Conservation (phyloP, 2,113 vertebrate species). For the Salvator merianae region DNA sequence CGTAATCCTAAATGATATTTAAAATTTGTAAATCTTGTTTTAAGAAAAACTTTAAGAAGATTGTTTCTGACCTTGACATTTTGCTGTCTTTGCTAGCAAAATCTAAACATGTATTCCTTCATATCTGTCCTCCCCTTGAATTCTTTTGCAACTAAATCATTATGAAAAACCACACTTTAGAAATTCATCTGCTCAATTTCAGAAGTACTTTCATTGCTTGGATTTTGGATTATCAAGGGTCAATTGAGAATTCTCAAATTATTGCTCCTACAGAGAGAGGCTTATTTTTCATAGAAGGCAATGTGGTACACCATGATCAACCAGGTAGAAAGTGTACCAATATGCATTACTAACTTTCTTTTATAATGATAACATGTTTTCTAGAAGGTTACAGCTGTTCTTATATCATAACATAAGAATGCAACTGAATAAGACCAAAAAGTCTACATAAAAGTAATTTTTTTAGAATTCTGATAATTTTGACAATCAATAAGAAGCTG, state of each 20-base stretch:
- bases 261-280: too few relatives aligned
- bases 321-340: not conserved
- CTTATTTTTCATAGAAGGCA: not conserved
- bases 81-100: not conserved
- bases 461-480: too few relatives aligned
- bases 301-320: not conserved
- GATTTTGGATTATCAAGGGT: not conserved
- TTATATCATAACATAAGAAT: not conserved
- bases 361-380: not conserved
- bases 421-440: not conserved
- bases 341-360: not conserved
- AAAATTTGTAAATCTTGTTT: not conserved
- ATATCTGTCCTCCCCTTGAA: not conserved
- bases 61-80: not conserved
- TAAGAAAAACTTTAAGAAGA: not conserved
- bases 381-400: not conserved
- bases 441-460: not conserved
- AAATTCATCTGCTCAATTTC: not conserved
- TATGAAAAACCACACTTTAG: not conserved
- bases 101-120: not conserved
- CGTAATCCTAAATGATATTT: not conserved
- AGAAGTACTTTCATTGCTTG: not conserved
- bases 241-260: not conserved
- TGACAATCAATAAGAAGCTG: not conserved
- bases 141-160: not conserved